Evolutionary conservation across 2,797 vertebrate genomes (phyloP), one percentile per base, ranked within the genome.

Genomic region (Enoplosus armatus): DNA sequence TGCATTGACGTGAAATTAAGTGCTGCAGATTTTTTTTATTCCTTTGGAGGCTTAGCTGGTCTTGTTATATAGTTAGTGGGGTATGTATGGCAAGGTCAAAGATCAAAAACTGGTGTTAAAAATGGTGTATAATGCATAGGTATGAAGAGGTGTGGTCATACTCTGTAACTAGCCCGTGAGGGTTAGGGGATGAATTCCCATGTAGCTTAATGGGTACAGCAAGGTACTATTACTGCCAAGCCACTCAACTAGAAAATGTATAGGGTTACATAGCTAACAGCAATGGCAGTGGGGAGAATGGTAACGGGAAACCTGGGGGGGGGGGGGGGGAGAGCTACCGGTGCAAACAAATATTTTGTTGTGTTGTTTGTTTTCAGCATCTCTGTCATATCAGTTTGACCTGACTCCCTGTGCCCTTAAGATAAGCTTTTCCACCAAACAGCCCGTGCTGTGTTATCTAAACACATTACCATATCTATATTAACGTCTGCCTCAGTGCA

Each of bases 151-250:
- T 61, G 47, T 31, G 2, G 8, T 18, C 41, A 15, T 31, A 47
- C n/a, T 61, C n/a, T 14, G 31, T 16, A 16, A 68, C 20, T 16
- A 62, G 39, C 12, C 39, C 10, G 33, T 51, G 59, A 22, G 3
- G 43, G 45, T 41, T 6, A 39, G 41, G 14, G 3, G 26, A 56
- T 58, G n/a, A 37, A 66, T 60, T 51, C 53, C 3, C 53, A 72
- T 26, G 3, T 43, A 45, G 12, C 26, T 58, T 43, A 58, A 71
- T 41, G 67, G 33, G 43, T 27, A 27, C 35, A 78, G 43, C 27
- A 50, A 12, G 53, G 16, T 59, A 78, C 22, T 50, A 20, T 66
- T 65, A 72, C 61, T 35, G 35, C 60, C 53, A 59, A 59, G 45
- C n/a, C 33, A 37, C 60, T 65, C 5, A 8, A 43, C 26, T 51